A percentile compares a stretch with the other conserved stretches of the same genome.
Evolutionary conservation across 1,140 invertebrate genomes (phyloP).

Genomic region (Bombus pyrosoma): DNA sequence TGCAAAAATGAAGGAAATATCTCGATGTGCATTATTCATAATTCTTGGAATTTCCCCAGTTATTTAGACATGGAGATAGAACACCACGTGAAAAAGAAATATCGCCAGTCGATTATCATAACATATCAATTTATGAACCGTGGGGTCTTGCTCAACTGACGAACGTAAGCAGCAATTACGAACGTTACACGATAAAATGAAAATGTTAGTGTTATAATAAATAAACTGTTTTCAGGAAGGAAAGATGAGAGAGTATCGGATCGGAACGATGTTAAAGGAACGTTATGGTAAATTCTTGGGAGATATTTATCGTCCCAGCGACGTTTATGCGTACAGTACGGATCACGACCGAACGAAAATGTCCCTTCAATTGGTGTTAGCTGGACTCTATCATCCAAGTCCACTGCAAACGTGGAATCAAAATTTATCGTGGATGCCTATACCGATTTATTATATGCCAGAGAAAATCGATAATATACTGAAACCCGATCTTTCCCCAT

Average conservation of each 20-base stretch:
- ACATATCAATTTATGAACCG: conserved; percentile 69
- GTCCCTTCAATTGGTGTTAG: conserved; percentile 83
- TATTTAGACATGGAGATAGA: conserved; percentile 84
- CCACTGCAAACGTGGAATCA: conserved; percentile 81
- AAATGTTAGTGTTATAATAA: not conserved
- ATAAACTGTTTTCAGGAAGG: conserved; percentile 77
- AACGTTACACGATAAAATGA: not conserved
- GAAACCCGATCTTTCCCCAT: conserved; percentile 39
- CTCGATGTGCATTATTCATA: not conserved
- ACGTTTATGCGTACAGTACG: conserved; percentile 80
- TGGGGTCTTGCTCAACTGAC: conserved; percentile 82
- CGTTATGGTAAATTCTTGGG: conserved; percentile 83
- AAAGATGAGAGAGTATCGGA: conserved; percentile 82
- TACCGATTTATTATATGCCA: conserved; percentile 66
- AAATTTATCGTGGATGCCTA: conserved; percentile 73
- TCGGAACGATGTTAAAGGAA: conserved; percentile 82
- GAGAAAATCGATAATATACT: conserved; percentile 64
- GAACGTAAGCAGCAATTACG: conserved; percentile 78
- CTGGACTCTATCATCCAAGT: conserved; percentile 83
- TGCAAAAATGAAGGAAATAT: not conserved
- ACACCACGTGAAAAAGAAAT: conserved; percentile 81
- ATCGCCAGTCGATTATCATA: conserved; percentile 80
- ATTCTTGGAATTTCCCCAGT: conserved; percentile 65
- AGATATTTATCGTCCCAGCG: conserved; percentile 79
- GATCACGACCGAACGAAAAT: conserved; percentile 85